A percentile compares a stretch with the other conserved stretches of the same genome.
phyloP scores from a whole-genome alignment of 2,797 vertebrate genomes.

The Pogonophryne albipinna region DNA sequence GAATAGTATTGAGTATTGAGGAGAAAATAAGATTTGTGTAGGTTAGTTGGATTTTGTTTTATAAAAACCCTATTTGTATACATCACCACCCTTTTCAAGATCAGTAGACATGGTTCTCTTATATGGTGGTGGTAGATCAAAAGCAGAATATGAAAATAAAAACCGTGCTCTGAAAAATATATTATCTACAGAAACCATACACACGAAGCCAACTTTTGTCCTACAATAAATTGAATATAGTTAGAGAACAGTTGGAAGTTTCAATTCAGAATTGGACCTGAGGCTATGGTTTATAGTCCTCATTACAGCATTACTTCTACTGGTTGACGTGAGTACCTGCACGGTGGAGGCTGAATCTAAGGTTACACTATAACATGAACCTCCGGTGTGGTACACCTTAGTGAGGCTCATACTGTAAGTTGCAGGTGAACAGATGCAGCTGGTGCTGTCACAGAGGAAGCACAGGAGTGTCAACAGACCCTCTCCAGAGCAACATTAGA shows the following conservation, averaged over 20 bases:
- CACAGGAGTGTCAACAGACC: too few species aligned
- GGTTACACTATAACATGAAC: neutral
- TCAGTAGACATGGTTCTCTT: neutral
- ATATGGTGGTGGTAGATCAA: too few species aligned
- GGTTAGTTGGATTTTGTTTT: too few species aligned
- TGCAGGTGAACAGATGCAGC: too few species aligned
- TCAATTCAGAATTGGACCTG: neutral
- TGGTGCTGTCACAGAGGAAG: too few species aligned
- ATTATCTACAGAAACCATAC: neutral
- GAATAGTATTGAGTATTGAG: constrained; percentile 15
- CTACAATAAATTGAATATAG: neutral
- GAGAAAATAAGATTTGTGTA: neutral
- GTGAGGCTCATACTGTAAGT: too few species aligned
- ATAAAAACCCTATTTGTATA: too few species aligned
- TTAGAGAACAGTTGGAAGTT: neutral
- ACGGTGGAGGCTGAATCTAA: neutral
- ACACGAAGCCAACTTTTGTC: neutral
- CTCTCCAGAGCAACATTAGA: too few species aligned
- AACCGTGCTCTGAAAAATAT: neutral
- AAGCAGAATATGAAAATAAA: too few species aligned
- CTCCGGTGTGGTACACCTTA: too few species aligned
- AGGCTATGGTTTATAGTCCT: neutral
- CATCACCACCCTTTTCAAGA: neutral
- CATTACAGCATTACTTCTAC: neutral
- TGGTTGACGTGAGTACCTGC: neutral